phyloP scores from a whole-genome alignment of 2,113 vertebrate genomes.

The Maccullochella peelii region DNA sequence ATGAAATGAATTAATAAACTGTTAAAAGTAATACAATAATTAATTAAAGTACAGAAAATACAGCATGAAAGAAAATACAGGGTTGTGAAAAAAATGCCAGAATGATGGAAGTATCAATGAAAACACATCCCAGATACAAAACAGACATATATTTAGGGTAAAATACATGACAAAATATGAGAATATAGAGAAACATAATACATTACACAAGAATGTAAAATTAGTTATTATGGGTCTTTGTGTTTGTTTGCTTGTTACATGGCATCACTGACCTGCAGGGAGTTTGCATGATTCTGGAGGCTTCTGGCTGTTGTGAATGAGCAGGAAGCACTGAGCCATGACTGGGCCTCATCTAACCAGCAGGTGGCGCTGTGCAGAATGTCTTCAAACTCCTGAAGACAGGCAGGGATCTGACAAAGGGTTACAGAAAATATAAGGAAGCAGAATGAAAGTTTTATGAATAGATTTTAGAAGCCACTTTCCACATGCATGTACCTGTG shows the following conservation, averaged over 20 bases:
- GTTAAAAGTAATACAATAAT: not conserved
- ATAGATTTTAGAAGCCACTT: not conserved
- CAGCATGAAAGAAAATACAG: not conserved
- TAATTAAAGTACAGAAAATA: too few species aligned
- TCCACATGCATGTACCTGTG: not conserved
- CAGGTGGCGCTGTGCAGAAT: slow-evolving; percentile 80
- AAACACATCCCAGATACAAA: not conserved
- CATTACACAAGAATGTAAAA: not conserved
- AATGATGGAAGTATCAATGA: not conserved
- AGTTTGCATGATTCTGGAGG: slow-evolving; percentile 83
- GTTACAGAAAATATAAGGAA: not conserved
- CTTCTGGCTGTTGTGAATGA: slow-evolving; percentile 85
- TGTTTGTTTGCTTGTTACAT: not conserved
- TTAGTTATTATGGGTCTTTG: not conserved
- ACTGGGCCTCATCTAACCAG: slow-evolving; percentile 89
- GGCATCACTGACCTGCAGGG: slow-evolving; percentile 85
- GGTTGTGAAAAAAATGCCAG: not conserved
- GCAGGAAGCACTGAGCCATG: slow-evolving; percentile 82
- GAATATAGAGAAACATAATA: not conserved
- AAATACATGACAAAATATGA: not conserved
- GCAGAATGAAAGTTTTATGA: not conserved
- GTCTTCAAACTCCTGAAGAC: slow-evolving; percentile 90
- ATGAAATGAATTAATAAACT: not conserved
- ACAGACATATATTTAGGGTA: not conserved
- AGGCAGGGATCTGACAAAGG: slow-evolving; percentile 86